Base-by-base conservation (phyloP, 2,113 vertebrate genomes). In the Periophthalmodon schlosseri region DNA sequence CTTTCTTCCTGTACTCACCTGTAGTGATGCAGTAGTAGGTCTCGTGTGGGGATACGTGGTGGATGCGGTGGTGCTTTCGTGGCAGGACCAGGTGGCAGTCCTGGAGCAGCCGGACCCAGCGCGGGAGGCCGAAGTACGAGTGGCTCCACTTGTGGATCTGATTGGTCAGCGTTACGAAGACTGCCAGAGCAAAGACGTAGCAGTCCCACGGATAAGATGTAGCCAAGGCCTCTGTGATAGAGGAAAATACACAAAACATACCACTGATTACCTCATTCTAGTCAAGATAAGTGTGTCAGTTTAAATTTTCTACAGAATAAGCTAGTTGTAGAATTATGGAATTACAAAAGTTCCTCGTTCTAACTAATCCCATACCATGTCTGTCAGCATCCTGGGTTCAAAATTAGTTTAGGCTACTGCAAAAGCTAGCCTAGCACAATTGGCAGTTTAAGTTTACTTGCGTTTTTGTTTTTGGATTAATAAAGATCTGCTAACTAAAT, bases 91-190 rank as follows among this genome's bases (percentile, higher is more conserved):
- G 67, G 79, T 94, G 93, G 81, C 91, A 91, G 81, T 93, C 91
- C 89, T 94, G 94, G 63, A 95, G 88, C 69, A 93, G 78, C 7
- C 69, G 93, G 84, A 95, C 94, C 92, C 93, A 94, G 74, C 79
- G 74, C 0, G 94, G 93, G 73, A 94, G 91, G 36, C 90, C 93
- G 0, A 94, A 94, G 89, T 94, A 93, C 8, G 93, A 93, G 87
- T 94, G 94, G 28, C 93, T 94, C 94, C 94, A 95, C 84, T 94
- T 94, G 39, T 95, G 94, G 23, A 95, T 94, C 88, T 95, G 94
- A 88, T 95, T 95, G 86, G 94, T 95, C 90, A 94, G 84, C 3
- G 93, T 94, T 72, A 94, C 93, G 23, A 93, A 94, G 70, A 92
- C 87, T 0, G 92, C 93, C 74, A 94, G 86, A 16, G 91, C 90